A percentile compares a stretch with the other conserved stretches of the same genome.
Evolutionary conservation across 2,888 invertebrate species (phyloP).

Genomic region (Thysanoteuthis rhombus): DNA sequence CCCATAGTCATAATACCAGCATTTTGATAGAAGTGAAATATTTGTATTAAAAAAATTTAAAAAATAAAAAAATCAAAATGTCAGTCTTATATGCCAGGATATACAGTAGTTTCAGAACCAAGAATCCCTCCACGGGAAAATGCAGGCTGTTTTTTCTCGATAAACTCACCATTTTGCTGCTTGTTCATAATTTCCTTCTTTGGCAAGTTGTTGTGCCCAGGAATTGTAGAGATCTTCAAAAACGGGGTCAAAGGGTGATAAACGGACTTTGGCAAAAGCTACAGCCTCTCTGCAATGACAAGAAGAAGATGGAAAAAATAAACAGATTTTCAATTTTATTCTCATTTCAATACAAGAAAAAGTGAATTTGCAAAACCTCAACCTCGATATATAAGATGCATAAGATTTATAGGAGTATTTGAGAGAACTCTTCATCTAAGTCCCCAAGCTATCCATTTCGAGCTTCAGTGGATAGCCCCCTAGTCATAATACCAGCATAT

Average conservation of each 20-base stretch:
- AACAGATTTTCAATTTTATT: not conserved
- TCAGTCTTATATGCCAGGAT: too few species aligned
- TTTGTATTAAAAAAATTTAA: too few species aligned
- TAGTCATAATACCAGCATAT: too few species aligned
- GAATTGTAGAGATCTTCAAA: slow-evolving; percentile 58
- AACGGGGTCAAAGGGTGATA: slow-evolving; percentile 65
- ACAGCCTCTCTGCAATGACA: slow-evolving; percentile 68
- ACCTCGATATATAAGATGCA: too few species aligned
- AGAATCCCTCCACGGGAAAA: not conserved
- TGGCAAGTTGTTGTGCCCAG: slow-evolving; percentile 62
- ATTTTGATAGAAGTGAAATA: too few species aligned
- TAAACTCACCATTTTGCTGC: slow-evolving; percentile 67
- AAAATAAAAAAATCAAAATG: too few species aligned
- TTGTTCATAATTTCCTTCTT: slow-evolving; percentile 66
- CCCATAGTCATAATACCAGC: too few species aligned
- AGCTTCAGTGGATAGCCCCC: too few species aligned
- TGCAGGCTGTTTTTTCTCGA: not conserved
- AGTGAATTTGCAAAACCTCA: not conserved
- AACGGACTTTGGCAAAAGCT: slow-evolving; percentile 62
- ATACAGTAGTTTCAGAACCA: too few species aligned
- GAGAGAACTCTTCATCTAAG: too few species aligned
- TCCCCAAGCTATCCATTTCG: too few species aligned
- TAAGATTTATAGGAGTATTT: too few species aligned
- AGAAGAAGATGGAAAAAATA: not conserved
- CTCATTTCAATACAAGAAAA: not conserved